These are phyloP conservation scores for Lacerta viridis DNA, from an alignment of 2,797 vertebrate species.

Conservation along the genomic window DNA sequence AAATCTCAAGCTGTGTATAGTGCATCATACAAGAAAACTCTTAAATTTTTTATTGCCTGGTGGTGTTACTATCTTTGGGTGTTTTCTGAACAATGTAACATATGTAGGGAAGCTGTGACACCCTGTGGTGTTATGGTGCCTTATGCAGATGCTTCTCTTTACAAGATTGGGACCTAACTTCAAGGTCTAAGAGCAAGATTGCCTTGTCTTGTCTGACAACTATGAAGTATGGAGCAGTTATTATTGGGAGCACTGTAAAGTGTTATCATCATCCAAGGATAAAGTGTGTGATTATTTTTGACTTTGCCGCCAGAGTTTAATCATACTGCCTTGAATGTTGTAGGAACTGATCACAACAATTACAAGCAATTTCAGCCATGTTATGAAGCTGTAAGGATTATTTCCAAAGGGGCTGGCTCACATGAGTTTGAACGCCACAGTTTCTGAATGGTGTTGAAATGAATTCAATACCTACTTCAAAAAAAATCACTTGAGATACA, in stretches of 20 bases:
- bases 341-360: constrained; percentile 38
- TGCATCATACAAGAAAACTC: neutral
- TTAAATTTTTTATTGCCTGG: neutral
- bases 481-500: constrained; percentile 2
- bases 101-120: constrained; percentile 14
- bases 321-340: constrained; percentile 42
- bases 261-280: constrained; percentile 9
- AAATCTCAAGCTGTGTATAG: neutral
- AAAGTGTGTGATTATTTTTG: constrained; percentile 39
- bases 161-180: constrained; percentile 2
- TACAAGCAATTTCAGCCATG: constrained; percentile 35
- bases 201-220: constrained; percentile 9
- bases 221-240: constrained; percentile 18
- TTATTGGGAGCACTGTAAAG: neutral
- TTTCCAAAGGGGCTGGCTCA: constrained; percentile 19
- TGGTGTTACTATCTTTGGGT: neutral
- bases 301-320: neutral
- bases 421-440: constrained; percentile 21
- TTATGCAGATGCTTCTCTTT: constrained; percentile 12
- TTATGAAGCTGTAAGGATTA: constrained; percentile 49
- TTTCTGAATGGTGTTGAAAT: constrained; percentile 40
- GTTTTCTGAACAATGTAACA: neutral
- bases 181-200: constrained; percentile 9
- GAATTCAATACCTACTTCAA: constrained; percentile 37
- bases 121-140: neutral